These are phyloP conservation scores for Aphaenogaster rudis DNA, from an alignment of 1,140 invertebrate genomes.

Conservation along the genomic window DNA sequence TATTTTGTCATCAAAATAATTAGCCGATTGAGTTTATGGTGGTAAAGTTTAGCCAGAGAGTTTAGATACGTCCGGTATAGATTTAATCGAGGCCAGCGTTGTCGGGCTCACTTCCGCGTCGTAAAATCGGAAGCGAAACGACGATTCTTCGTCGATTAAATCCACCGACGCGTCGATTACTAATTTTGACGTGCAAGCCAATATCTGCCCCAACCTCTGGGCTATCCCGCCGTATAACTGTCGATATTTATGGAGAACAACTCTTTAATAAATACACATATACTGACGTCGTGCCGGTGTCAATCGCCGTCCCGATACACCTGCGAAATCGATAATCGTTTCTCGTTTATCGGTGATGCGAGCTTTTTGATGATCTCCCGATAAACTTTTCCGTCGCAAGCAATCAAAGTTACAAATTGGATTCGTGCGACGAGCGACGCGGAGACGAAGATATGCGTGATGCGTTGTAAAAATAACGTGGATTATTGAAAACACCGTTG, in stretches of 20 bases:
- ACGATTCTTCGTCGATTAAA: conserved; percentile 57
- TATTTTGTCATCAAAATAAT: not conserved
- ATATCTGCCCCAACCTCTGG: conserved; percentile 33
- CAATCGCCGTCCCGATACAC: conserved; percentile 53
- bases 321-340: conserved; percentile 54
- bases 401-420: conserved; percentile 65
- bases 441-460: conserved; percentile 3
- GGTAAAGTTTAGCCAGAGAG: not conserved
- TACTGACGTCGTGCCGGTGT: conserved; percentile 33
- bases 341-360: conserved; percentile 47
- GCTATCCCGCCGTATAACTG: conserved; percentile 47
- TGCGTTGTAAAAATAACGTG: conserved; percentile 24
- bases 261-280: conserved; percentile 56
- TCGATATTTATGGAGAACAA: conserved; percentile 63
- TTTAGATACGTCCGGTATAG: not conserved
- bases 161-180: conserved; percentile 47
- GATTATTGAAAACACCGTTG: not conserved
- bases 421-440: conserved; percentile 46
- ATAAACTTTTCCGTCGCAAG: conserved; percentile 50
- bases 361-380: conserved; percentile 45
- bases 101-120: conserved; percentile 25
- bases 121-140: conserved; percentile 47
- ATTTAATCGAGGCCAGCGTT: not conserved
- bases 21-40: not conserved
- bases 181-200: conserved; percentile 60